These are phyloP conservation scores for Tetragnatha versicolor DNA, from an alignment of 1,140 invertebrate species.

Conservation along the genomic window DNA sequence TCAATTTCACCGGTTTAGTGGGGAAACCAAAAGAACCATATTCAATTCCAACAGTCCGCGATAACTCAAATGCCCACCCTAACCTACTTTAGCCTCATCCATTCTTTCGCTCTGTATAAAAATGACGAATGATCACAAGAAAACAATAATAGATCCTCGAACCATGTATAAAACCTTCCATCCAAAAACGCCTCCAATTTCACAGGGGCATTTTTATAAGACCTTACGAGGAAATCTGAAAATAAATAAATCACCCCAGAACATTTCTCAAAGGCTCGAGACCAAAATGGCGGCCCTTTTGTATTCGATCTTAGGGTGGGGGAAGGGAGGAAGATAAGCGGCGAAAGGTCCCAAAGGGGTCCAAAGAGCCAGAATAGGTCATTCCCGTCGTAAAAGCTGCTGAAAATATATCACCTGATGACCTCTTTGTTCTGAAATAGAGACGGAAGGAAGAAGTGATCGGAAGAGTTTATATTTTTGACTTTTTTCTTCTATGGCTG, in stretches of 20 bases:
- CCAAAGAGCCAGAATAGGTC: neutral
- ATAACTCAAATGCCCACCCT: too few relatives aligned
- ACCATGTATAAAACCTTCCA: neutral
- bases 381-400: neutral
- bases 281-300: constrained; percentile 7
- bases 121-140: neutral
- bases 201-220: constrained; percentile 12
- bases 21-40: too few relatives aligned
- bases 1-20: too few relatives aligned
- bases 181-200: neutral
- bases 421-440: constrained; percentile 19
- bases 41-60: too few relatives aligned
- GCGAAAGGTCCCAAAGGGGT: neutral
- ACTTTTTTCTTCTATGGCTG: neutral
- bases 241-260: constrained; percentile 3
- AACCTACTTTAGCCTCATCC: neutral
- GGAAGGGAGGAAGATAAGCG: neutral
- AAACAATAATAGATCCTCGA: constrained; percentile 7
- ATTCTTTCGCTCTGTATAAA: neutral
- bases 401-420: constrained; percentile 14
- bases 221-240: neutral
- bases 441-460: neutral
- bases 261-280: constrained; percentile 9
- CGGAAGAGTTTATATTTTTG: constrained; percentile 1
- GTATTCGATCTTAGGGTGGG: neutral